Evolutionary conservation across 2,797 vertebrate genomes (phyloP), one percentile per base, ranked within the genome.

Genomic region (Peromyscus aztecus): DNA sequence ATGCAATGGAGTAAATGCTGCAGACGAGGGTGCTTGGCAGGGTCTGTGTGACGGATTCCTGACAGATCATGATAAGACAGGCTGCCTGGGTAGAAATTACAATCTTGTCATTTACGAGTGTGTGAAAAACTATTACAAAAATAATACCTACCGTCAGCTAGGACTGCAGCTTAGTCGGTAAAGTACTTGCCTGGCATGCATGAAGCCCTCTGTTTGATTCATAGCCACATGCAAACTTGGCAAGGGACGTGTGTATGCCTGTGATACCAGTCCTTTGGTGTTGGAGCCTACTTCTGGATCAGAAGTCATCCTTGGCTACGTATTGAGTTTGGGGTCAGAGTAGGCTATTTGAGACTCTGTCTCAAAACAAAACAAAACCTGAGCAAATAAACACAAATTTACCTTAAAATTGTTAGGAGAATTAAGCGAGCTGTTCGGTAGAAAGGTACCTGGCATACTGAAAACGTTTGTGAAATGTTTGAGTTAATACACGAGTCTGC

Each of bases 61-160:
- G 24, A 71, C 21, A 84, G 55, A 37, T 14, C 37, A 57, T 16
- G 29, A 89, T 69, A 69, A 90, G 29, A 65, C 3, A 43, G 71
- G 43, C 4, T 78, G 40, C 5, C 19, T 67, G 46, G 2, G 12
- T 21, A 12, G 23, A 31, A 94, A 63, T 67, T 65, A 76, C 1
- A 82, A 31, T 69, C 23, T 63, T 55, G 12, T 69, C 63, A 63
- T 65, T 84, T 52, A 55, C 19, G 31, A 31, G 29, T 69, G 67
- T 86, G 27, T 87, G 46, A 96, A 85, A 81, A 71, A 67, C 78
- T 61, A 43, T 16, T 71, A 43, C 14, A 34, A 65, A 94, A 85
- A 24, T 69, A 89, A 90, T 55, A 40, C 17, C 63, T 75, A 19
- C 80, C 5, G 55, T 49, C 63, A 76, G 49, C 24, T 31, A 40